phyloP scores from a whole-genome alignment of 2,797 vertebrate species.

The Psittacula echo region DNA sequence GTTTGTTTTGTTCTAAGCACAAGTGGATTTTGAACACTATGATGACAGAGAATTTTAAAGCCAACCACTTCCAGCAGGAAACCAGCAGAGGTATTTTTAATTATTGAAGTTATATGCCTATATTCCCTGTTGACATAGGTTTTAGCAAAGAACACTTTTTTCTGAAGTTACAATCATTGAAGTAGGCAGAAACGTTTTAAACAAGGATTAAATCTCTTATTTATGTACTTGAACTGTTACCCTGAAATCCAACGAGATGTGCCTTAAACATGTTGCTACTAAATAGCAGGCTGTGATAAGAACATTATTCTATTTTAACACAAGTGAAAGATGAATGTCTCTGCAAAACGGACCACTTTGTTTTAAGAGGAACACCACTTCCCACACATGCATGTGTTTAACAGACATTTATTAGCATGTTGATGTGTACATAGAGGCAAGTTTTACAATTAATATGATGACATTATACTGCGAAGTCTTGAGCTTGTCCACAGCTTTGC shows the following conservation, averaged over 20 bases:
- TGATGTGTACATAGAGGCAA: slow-evolving; percentile 9
- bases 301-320: not conserved
- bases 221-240: not conserved
- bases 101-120: not conserved
- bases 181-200: not conserved
- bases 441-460: not conserved
- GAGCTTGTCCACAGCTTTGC: slow-evolving; percentile 5
- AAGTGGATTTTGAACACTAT: not conserved
- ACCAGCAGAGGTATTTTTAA: not conserved
- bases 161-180: not conserved
- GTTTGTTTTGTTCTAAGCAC: not conserved
- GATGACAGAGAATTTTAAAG: not conserved
- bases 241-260: not conserved
- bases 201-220: not conserved
- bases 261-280: not conserved
- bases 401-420: slow-evolving; percentile 70
- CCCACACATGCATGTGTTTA: not conserved
- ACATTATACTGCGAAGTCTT: not conserved
- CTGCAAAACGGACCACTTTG: not conserved
- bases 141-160: not conserved
- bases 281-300: not conserved
- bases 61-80: not conserved
- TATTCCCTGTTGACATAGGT: not conserved
- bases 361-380: not conserved
- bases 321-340: not conserved